Conservation (phyloP, 2,888 invertebrate species). For the Ashinkailepas kermadecensis region DNA sequence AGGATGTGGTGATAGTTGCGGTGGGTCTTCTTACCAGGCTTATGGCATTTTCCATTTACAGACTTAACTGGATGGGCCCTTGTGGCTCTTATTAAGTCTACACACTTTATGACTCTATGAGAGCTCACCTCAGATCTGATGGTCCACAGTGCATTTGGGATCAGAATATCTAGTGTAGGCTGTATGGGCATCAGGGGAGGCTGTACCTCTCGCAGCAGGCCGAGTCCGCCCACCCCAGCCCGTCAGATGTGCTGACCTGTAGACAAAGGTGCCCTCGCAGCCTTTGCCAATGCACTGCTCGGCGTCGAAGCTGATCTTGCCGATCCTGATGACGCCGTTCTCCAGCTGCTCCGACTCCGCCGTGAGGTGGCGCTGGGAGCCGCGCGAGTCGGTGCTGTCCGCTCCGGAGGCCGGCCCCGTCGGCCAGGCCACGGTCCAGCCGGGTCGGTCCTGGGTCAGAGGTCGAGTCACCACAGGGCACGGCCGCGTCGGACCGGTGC, state of each 20-base stretch:
- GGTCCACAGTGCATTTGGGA: too few species aligned
- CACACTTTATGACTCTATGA: too few species aligned
- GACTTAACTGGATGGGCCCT: too few species aligned
- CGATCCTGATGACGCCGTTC: constrained; percentile 63
- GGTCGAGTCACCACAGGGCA: not conserved
- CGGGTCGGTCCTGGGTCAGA: not conserved
- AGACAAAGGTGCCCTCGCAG: constrained; percentile 94
- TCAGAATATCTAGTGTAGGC: too few species aligned
- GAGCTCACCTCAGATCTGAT: too few species aligned
- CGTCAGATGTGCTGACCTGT: constrained; percentile 25
- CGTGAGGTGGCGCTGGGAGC: constrained; percentile 42
- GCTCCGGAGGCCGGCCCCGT: constrained; percentile 18
- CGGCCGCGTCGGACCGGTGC: not conserved
- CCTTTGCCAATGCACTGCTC: constrained; percentile 86
- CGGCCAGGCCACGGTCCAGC: not conserved
- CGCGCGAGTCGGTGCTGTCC: constrained; percentile 23
- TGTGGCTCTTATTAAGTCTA: too few species aligned
- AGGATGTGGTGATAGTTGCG: too few species aligned
- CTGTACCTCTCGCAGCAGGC: too few species aligned
- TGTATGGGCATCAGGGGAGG: too few species aligned
- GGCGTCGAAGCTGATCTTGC: constrained; percentile 81
- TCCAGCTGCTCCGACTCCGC: constrained; percentile 55
- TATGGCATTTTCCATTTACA: too few species aligned
- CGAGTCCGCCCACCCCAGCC: too few species aligned
- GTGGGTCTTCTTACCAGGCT: too few species aligned